These are phyloP conservation scores for Ephialtes manifestator DNA, from an alignment of 2,888 invertebrate species.

Conservation along the genomic window DNA sequence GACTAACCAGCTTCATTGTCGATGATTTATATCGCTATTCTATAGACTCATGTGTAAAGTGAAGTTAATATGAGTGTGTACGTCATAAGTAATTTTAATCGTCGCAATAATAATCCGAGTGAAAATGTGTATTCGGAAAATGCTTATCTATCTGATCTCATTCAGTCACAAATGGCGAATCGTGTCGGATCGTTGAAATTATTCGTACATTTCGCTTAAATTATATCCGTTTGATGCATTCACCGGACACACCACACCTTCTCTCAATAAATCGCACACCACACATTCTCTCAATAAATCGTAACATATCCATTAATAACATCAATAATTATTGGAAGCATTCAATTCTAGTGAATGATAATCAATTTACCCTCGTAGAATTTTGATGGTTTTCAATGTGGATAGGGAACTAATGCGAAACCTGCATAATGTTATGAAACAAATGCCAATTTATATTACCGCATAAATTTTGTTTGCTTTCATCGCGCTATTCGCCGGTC, in stretches of 20 bases:
- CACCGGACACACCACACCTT: not conserved
- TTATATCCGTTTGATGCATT: not conserved
- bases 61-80: not conserved
- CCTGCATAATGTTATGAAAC: not conserved
- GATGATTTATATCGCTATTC: slow-evolving; percentile 63
- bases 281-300: not conserved
- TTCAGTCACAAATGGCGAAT: slow-evolving; percentile 18
- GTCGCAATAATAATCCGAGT: slow-evolving; percentile 37
- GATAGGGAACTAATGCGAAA: not conserved
- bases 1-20: slow-evolving; percentile 47
- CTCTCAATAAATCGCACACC: not conserved
- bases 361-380: not conserved
- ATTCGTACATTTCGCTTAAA: not conserved
- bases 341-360: not conserved
- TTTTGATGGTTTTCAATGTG: not conserved
- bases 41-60: slow-evolving; percentile 23
- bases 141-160: not conserved
- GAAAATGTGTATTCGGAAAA: slow-evolving; percentile 22
- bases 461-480: not conserved
- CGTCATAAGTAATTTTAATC: slow-evolving; percentile 52
- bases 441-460: not conserved
- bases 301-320: not conserved
- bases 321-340: not conserved
- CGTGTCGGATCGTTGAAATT: slow-evolving; percentile 25
- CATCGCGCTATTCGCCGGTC: not conserved